Base-by-base conservation (phyloP, 2,888 invertebrate genomes). In the Hydroisotoma schaefferi region DNA sequence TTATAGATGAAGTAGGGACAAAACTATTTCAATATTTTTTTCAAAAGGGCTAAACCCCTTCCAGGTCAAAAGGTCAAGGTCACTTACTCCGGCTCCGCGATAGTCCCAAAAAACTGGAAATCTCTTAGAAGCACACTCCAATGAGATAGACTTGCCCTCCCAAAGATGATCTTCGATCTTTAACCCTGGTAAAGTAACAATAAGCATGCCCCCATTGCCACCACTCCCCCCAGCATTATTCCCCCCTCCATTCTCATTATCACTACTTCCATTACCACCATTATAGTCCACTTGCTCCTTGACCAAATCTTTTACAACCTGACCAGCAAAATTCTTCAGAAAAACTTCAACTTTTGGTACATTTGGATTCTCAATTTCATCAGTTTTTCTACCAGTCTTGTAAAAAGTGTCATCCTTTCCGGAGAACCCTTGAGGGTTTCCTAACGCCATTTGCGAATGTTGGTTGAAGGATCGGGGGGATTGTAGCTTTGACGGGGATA, bases 41-140 rank as follows among this genome's bases (percentile, higher is more conserved):
- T n/a, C n/a, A n/a, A n/a, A n/a, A n/a, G n/a, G n/a, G n/a, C n/a
- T n/a, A n/a, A n/a, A n/a, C n/a, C n/a, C n/a, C n/a, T n/a, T n/a
- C 33, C 33, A 8, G 33, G 15, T 33, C 8, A 10, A 33, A 33
- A 15, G 15, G 40, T 20, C 40, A 15, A 15, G 5, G 40, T 37
- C n/a, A 15, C 59, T 57, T 53, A 68, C 68, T 40, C 68, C 66
- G 10, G 62, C 55, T 10, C 68, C 68, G 2, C 44, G 5, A 43
- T 69, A 69, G 47, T 59, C 63, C 61, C 66, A 67, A 26, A 62
- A 56, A 20, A 69, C 60, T 6, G 69, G 69, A 25, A 61, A 64
- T n/a, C 56, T 5, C 27, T 49, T 18, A 12, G 28, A 28, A 12
- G 38, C 2, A 59, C 65, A 54, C 61, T 65, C 49, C 66, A 69